Percentiles rank a stretch among this genome's conserved stretches.
phyloP scores from a whole-genome alignment of 2,888 invertebrate species.

The Drosophila testacea region DNA sequence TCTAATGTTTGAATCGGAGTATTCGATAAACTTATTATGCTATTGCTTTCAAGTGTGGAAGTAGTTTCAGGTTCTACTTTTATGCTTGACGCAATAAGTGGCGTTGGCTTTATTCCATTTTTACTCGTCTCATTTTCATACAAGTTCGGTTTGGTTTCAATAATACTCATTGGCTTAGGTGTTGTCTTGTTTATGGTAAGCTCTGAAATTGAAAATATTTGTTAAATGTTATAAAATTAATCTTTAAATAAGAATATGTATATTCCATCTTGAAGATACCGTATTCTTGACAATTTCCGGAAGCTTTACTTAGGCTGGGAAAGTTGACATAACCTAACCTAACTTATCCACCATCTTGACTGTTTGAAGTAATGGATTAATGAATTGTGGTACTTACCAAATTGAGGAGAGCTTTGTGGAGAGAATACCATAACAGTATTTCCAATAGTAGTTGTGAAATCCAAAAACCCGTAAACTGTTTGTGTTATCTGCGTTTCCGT shows the following conservation, averaged over 20 bases:
- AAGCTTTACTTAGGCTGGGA: too few species aligned
- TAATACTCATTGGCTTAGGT: conserved; percentile 60
- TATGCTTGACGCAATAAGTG: conserved; percentile 35
- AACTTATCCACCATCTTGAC: neutral
- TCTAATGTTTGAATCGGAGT: conserved; percentile 88
- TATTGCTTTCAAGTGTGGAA: conserved; percentile 30
- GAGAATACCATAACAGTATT: conserved; percentile 98
- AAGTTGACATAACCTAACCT: neutral
- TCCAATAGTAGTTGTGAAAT: conserved; percentile 97
- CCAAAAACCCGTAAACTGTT: conserved; percentile 96
- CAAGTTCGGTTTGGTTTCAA: conserved; percentile 74
- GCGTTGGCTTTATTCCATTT: conserved; percentile 72
- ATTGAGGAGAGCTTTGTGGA: conserved; percentile 91
- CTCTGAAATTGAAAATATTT: conserved; percentile 44
- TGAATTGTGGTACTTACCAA: conserved; percentile 86
- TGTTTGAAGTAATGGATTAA: neutral
- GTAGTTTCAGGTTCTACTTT: conserved; percentile 43
- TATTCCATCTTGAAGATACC: too few species aligned
- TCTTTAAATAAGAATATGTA: too few species aligned
- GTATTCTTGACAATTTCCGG: too few species aligned
- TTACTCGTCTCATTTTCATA: conserved; percentile 55
- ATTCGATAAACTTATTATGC: conserved; percentile 32
- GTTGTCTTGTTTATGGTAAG: conserved; percentile 36
- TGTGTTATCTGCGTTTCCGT: conserved; percentile 89
- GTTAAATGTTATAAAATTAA: too few species aligned